Evolutionary conservation across 2,113 vertebrate genomes (phyloP).

Genomic region (Canis aureus): DNA sequence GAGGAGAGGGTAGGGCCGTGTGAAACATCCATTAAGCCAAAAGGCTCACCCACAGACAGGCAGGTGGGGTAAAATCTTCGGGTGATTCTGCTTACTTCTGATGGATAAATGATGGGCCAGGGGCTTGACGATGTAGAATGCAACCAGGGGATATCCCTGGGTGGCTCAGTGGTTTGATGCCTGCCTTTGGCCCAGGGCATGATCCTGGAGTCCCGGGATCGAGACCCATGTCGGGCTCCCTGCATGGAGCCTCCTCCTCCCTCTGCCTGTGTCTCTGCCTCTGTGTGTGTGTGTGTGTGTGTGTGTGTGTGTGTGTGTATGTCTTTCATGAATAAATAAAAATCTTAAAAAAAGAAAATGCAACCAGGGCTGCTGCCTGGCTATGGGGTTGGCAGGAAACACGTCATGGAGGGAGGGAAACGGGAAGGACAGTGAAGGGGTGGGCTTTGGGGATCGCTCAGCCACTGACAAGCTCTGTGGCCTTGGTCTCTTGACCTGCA

Average conservation of each 20-base stretch:
- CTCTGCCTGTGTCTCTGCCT: too few species aligned
- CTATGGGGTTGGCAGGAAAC: neutral
- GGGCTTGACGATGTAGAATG: neutral
- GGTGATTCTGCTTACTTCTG: neutral
- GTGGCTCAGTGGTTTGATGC: too few species aligned
- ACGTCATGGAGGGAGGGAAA: neutral
- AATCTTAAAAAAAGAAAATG: neutral
- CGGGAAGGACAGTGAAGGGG: neutral
- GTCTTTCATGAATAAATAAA: too few species aligned
- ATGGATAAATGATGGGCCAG: neutral
- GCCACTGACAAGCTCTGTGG: neutral
- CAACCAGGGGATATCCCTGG: too few species aligned
- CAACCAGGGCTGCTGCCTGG: neutral
- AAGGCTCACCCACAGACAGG: neutral
- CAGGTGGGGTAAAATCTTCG: rapidly evolving
- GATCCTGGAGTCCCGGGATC: too few species aligned
- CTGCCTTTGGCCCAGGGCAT: too few species aligned
- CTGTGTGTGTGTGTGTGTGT: too few species aligned
- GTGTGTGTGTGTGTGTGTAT: too few species aligned
- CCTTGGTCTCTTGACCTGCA: neutral
- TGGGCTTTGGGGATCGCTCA: neutral
- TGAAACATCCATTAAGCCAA: neutral
- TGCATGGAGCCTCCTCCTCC: too few species aligned
- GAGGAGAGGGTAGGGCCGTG: neutral
- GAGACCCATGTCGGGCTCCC: too few species aligned